phyloP scores from a whole-genome alignment of 2,888 invertebrate species.

The Escarpia spicata region DNA sequence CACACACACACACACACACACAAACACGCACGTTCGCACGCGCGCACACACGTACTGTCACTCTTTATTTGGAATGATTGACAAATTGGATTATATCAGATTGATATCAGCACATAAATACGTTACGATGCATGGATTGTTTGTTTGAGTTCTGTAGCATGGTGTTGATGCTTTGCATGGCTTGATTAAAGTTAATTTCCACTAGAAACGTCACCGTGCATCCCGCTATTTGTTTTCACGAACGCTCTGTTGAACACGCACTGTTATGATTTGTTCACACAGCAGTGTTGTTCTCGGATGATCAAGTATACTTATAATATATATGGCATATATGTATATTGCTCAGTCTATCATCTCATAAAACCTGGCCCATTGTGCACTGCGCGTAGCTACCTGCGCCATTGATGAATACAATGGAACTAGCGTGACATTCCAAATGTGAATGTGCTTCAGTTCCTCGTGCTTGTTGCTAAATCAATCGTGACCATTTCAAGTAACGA shows the following conservation, averaged over 20 bases:
- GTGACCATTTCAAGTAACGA: not conserved
- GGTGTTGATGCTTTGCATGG: not conserved
- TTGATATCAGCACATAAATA: not conserved
- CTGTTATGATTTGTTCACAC: not conserved
- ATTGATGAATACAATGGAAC: not conserved
- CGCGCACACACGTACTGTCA: too few relatives aligned
- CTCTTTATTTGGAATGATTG: too few relatives aligned
- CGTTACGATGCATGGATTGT: not conserved
- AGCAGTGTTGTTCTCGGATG: not conserved
- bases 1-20: not conserved
- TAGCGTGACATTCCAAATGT: not conserved
- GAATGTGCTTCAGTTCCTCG: not conserved
- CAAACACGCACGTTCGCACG: too few relatives aligned
- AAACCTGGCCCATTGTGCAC: not conserved
- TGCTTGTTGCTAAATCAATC: not conserved
- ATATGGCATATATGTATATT: not conserved
- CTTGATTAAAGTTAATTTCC: not conserved
- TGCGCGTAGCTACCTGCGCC: not conserved
- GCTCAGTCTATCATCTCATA: not conserved
- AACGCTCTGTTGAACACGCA: not conserved
- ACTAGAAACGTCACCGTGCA: not conserved
- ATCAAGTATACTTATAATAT: not conserved
- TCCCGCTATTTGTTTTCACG: not conserved
- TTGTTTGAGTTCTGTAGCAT: not conserved
- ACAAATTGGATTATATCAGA: too few relatives aligned